Base-by-base conservation (phyloP, 2,797 vertebrate genomes). In the Sebastes hubbsi region DNA sequence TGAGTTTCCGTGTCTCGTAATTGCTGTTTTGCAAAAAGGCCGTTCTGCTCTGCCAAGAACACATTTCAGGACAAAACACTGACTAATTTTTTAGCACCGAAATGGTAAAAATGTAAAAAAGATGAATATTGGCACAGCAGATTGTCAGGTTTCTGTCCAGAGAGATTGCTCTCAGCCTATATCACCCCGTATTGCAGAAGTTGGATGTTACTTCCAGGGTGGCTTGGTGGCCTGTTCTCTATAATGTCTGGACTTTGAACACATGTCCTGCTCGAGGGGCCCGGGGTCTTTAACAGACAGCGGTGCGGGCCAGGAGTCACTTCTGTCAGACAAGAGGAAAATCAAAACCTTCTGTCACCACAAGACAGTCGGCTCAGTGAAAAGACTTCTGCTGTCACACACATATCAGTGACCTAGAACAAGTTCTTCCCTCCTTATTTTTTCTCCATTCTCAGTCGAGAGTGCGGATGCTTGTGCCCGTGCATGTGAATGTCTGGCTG, bases 301-400 rank as follows among this genome's bases (percentile, higher is more conserved):
- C 30, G 14, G 75, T 14, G 32, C 34, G 75, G 81, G 81, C 87
- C 76, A 71, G 77, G 84, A 89, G 90, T 88, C 86, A 90, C 83
- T 85, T 83, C 82, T 89, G 88, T 91, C 89, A 85, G 88, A 90
- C 87, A 75, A 85, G 84, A 81, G 32, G 59, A 83, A 86, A 91
- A 91, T 92, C 87, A 87, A 88, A 93, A 90, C 84, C 84, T 67
- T 87, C 71, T 88, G 91, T 85, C 86, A 67, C 86, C 79, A 84
- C 75, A 5, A 87, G 83, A 83, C 76, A 60, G 72, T 29, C 24
- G 62, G 83, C 82, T 83, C 66, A 10, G 84, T 85, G 49, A 80
- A 87, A 82, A 81, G 77, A 68, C 81, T 67, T 83, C 62, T 80
- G 84, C 81, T 87, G 88, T 85, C 88, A 79, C 81, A 85, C 84